Evolutionary conservation across 2,113 vertebrate genomes (phyloP).

Genomic region (Hemiscyllium ocellatum): DNA sequence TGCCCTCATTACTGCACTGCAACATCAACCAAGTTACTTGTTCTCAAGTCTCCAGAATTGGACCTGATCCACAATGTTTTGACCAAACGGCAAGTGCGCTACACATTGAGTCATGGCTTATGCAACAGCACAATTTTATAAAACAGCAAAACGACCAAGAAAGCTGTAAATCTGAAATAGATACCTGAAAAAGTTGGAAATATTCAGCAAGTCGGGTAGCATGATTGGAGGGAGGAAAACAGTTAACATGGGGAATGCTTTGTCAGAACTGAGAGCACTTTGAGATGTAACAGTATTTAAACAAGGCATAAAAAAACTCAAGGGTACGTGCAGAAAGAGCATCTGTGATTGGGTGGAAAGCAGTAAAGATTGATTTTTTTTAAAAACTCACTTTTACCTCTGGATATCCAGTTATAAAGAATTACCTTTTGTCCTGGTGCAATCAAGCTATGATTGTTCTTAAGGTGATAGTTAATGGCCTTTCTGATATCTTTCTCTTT

Average conservation of each 20-base stretch:
- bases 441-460: constrained; percentile 84
- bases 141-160: no score
- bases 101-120: background rate
- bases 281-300: no score
- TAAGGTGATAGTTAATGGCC: constrained; percentile 90
- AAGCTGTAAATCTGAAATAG: no score
- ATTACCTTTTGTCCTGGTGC: constrained; percentile 91
- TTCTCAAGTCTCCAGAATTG: background rate
- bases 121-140: background rate
- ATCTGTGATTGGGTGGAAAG: background rate
- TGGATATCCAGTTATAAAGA: background rate
- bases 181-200: no score
- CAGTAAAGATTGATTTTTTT: background rate
- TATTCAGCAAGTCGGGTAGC: no score
- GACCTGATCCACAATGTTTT: background rate
- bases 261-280: no score
- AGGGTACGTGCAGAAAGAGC: no score
- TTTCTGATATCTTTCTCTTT: constrained; percentile 92
- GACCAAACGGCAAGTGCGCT: background rate
- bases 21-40: background rate
- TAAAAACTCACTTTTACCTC: background rate
- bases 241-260: no score
- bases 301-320: no score
- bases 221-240: no score
- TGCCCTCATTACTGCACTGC: background rate